Evolutionary conservation across 2,797 vertebrate species (phyloP), one percentile per base, ranked within the genome.

Genomic region (Leptodactylus fallax): DNA sequence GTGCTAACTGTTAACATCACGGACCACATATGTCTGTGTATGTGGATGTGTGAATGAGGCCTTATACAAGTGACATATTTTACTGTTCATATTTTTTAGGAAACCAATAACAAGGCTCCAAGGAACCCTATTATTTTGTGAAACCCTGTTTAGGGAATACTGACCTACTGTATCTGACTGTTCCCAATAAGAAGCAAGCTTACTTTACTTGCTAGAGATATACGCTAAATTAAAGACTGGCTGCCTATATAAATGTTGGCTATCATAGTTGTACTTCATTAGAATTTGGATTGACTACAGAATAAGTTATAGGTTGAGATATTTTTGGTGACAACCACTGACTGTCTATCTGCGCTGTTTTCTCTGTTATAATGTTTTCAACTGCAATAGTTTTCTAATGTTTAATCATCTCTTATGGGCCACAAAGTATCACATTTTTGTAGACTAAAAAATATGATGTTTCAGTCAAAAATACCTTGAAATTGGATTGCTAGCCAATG

Each of bases 401-500:
- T 76, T 51, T 13, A 10, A 77, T 77, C 47, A n/a, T 79, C 16
- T 9, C 7, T 17, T 19, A 56, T 58, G 14, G 53, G 23, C 76
- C 45, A 72, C 25, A 71, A 7, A 72, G 69, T 72, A 55, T 17
- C 55, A 21, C 13, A 3, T 27, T 14, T 83, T n/a, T 51, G 36
- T 36, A 53, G 7, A 67, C 10, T 19, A 12, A 53, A 19, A 53
- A 23, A 13, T 78, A 23, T 55, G 21, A 23, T 74, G 17, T 47
- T 6, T 77, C 74, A 19, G 51, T 79, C 17, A 74, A 79, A 27
- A 55, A 56, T 14, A 79, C 13, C 4, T 27, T 56, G 7, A 16
- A 79, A 58, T 25, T 55, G 49, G 12, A 53, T 55, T 53, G 21
- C 55, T 23, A 81, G 79, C 60, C 79, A 63, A 14, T 81, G 63